Base-by-base conservation (phyloP, 2,888 invertebrate genomes). In the Eumacrocentrus americanus region DNA sequence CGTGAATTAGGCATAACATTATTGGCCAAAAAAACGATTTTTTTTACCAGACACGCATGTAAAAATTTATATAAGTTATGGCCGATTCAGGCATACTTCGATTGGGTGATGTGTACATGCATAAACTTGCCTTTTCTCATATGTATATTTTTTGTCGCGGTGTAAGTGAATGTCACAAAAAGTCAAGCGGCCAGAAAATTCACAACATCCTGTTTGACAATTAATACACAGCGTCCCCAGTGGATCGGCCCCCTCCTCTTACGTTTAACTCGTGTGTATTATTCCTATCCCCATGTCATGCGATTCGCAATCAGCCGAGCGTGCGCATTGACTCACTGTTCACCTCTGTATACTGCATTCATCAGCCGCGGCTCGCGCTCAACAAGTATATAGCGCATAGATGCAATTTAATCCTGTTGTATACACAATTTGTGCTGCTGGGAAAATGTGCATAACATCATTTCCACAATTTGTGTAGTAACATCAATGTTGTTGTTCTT, bases 101-200 rank as follows among this genome's bases (percentile, higher is more conserved):
- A 4, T 37, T 1, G 37, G n/a, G n/a, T 37, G 14, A 12, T 14
- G n/a, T 2, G n/a, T 12, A 37, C 37, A 37, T 4, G 12, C 1
- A 37, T 37, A 12, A 37, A 12, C 4, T 4, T 2, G 37, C 37
- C 3, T 37, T 37, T 11, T 2, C 12, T 9, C 12, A 37, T 37
- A 35, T 18, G 14, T 50, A 11, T 29, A 29, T 47, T 47, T 47
- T 12, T 47, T 2, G 34, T 14, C 5, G 2, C n/a, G 34, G 22
- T 52, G 25, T 25, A 46, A 37, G 44, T 20, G 20, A 52, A 42
- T 44, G 50, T 20, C 58, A 58, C 58, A 53, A 58, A 65, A 63
- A 65, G 58, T 48, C 58, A 60, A 59, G 62, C 25, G 58, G 62
- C 40, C 62, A 52, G 63, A 65, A 65, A 65, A 65, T 65, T 54